Evolutionary conservation across 2,113 vertebrate genomes (phyloP), one percentile per base, ranked within the genome.

Genomic region (Cavia aperea): DNA sequence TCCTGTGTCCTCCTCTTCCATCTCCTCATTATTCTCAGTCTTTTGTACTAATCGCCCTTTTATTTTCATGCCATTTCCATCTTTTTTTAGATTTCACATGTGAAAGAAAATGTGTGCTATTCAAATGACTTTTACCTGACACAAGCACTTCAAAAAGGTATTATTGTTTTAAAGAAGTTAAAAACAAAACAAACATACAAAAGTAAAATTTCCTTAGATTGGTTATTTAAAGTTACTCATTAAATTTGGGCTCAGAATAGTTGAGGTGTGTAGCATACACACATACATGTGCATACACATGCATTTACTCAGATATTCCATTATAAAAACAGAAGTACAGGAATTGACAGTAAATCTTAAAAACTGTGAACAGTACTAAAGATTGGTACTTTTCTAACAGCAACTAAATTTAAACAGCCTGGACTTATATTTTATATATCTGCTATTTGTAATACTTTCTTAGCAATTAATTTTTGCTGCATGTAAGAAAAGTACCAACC

Each of bases 321-420:
- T 58, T 81, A 81, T 63, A n/a, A 89, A 70, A 77, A 68, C 79
- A 79, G 31, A 91, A 79, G n/a, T 88, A 68, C 23, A 92, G 81
- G 81, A 88, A 88, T 46, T 16, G 43, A 88, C 19, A 93, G 49
- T 65, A 72, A 86, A 94, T 91, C 65, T 95, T 93, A 65, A 63
- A 86, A 94, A 93, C 90, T 2, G 0, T 82, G 51, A 70, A 88
- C 2, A 58, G 56, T 21, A 58, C 56, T 58, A 58, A 58, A 58
- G 16, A 58, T 58, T 58, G 56, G 56, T 58, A 58, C 56, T 58
- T 58, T 58, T 58, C 18, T 19, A 58, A 58, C 18, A 88, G 12
- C 49, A 83, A 60, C n/a, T 79, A 78, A 86, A 93, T 93, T 65
- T 89, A 91, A 91, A 92, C 63, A 88, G 81, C 49, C 39, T 19